Base-by-base conservation (phyloP, 2,888 invertebrate genomes). In the Eristalinus aeneus region DNA sequence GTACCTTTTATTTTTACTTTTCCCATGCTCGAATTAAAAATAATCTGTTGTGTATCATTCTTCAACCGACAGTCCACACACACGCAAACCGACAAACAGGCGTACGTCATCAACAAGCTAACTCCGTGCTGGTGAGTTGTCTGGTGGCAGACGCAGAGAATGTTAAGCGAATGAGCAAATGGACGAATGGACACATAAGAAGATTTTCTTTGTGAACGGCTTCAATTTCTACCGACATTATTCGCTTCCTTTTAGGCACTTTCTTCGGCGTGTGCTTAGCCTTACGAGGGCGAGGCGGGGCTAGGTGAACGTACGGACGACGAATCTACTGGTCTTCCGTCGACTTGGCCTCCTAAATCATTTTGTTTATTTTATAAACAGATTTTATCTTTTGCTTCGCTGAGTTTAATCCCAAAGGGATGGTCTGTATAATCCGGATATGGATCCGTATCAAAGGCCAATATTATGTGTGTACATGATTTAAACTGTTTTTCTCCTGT, bases 281-380 rank as follows among this genome's bases (percentile, higher is more conserved):
- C n/a, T 12, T 39, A 6, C n/a, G 39, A 4, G 46, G 8, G 1
- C 1, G 46, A 16, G 46, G 16, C 3, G 16, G 46, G 46, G 8
- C 6, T 46, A 16, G 8, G 46, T 46, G n/a, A 16, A 16, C 46
- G 46, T 46, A 16, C 8, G 46, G 16, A 46, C 39, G 6, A n/a
- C n/a, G 39, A 12, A 39, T 1, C 16, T 22, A 23, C 64, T 53
- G 54, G 16, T 68, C 65, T 68, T 69, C 73, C 34, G 31, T 64
- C 68, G 65, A 56, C 31, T 54, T 78, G 67, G 77, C 82, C 73
- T 86, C 82, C 71, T 86, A 86, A 82, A 86, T 86, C 86, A 82
- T 86, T 86, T 86, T 86, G 86, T 86, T 86, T 86, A 86, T 86
- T 86, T 82, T 86, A 86, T 86, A 86, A 86, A 86, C 86, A 86